These are phyloP conservation scores for Scleropages formosus DNA, from an alignment of 2,797 vertebrate genomes.

Conservation along the genomic window DNA sequence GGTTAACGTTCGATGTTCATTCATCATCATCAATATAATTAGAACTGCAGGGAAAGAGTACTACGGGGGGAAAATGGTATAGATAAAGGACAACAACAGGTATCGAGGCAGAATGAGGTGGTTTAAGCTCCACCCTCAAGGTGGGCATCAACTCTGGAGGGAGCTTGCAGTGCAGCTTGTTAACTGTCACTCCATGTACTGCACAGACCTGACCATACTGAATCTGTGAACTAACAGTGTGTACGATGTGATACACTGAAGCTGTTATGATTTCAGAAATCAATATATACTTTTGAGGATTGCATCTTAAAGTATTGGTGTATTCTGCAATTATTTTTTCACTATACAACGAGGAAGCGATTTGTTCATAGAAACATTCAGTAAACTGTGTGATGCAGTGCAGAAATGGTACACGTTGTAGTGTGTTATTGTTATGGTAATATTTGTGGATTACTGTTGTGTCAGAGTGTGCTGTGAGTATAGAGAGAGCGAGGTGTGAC, in stretches of 20 bases:
- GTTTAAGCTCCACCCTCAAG: too few species aligned
- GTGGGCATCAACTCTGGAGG: too few species aligned
- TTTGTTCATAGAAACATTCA: background rate
- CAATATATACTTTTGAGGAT: background rate
- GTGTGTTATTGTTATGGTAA: background rate
- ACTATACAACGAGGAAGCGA: background rate
- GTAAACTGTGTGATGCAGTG: background rate
- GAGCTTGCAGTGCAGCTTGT: too few species aligned
- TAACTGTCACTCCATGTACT: too few species aligned
- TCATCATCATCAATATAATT: conserved; percentile 44
- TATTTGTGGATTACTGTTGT: background rate
- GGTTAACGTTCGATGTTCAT: conserved; percentile 42
- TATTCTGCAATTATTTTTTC: background rate
- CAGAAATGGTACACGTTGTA: background rate
- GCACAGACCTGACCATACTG: too few species aligned
- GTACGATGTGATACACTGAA: too few species aligned
- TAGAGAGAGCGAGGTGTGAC: background rate
- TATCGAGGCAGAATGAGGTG: too few species aligned
- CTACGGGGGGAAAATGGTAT: too few species aligned
- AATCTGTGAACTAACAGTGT: too few species aligned
- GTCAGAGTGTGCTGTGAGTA: background rate
- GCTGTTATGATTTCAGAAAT: too few species aligned
- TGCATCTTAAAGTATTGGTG: background rate
- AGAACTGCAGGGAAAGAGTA: conserved; percentile 10
- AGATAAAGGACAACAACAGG: too few species aligned